Base-by-base conservation (phyloP, 2,888 invertebrate genomes). In the Athetis lepigone region DNA sequence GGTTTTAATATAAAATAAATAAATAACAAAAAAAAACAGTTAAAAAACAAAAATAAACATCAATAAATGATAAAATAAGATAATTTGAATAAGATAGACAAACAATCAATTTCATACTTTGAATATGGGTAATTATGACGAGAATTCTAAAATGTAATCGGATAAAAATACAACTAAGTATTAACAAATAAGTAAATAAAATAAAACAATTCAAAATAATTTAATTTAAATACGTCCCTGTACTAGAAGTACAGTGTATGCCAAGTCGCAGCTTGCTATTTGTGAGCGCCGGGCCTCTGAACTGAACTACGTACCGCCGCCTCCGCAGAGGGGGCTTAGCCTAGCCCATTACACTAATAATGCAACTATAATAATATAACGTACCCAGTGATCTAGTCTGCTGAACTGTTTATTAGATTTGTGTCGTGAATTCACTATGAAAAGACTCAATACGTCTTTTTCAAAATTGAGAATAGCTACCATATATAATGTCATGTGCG, bases 261-360 rank as follows among this genome's bases (percentile, higher is more conserved):
- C 92, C 92, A 92, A 93, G 88, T 91, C 91, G 90, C 91, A 92
- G 92, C 86, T 91, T 89, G 92, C 92, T 93, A 92, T 93, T 93
- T 92, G 91, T 87, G 92, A 85, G 85, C 88, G 85, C 85, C 87
- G 90, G 91, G 91, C 92, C 91, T 89, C 90, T 86, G 88, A 88
- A 90, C 88, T 86, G 88, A 88, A 90, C 88, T 86, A 80, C 85
- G 83, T 84, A 82, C 80, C 84, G 81, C 43, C 65, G 51, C 58
- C 63, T 61, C 63, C 50, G 56, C 63, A 27, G 27, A 51, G 66
- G 51, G 76, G 66, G 76, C 50, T 75, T 64, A 57, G 52, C 56
- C 57, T 16, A 57, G 27, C 27, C 65, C 27, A 71, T 64, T 76
- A 75, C 42, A 23, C 57, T 71, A 72, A 51, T 65, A 72, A 77